Evolutionary conservation across 1,140 invertebrate genomes (phyloP), one percentile per base, ranked within the genome.

Genomic region (Bactericera cockerelli): DNA sequence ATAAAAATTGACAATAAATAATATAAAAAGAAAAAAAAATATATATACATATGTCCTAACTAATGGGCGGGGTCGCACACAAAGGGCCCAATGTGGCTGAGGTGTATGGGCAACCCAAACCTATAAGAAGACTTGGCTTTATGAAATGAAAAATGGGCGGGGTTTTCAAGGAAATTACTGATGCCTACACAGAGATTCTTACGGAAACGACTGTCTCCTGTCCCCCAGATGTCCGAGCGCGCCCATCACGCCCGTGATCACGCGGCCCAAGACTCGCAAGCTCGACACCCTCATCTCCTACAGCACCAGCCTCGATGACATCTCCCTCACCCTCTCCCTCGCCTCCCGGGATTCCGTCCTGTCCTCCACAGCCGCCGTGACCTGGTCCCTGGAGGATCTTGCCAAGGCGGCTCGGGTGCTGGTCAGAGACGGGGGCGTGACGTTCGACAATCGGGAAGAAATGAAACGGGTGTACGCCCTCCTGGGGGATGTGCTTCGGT

Each of bases 401-500:
- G 69, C 55, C 70, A 70, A 11, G 67, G 71, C 6, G 71, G 73
- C 71, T 63, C 61, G 11, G 26, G 70, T 11, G 58, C 63, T 14
- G 1, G 58, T 71, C 2, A 70, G 70, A 1, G 67, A 68, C 0
- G 55, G 55, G 55, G 64, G 70, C 28, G 64, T 75, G 3, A 59
- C 25, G 71, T 1, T 81, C 19, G 42, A 49, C 6, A 49, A 87
- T 65, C 83, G 86, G 65, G 82, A 85, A 39, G 82, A 87, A 66
- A 87, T 87, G 83, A 71, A 84, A 61, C 72, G 81, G 62, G 83
- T 87, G 1, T 85, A 83, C 60, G 81, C 82, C 0, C 70, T 88
- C 10, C 82, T 86, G 65, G 87, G 86, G 67, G 84, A 87, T 65
- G 83, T 86, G 1, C 81, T 86, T 59, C 70, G 86, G 68, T 87